Conservation (phyloP, 2,113 vertebrate species). For the Verasper variegatus region DNA sequence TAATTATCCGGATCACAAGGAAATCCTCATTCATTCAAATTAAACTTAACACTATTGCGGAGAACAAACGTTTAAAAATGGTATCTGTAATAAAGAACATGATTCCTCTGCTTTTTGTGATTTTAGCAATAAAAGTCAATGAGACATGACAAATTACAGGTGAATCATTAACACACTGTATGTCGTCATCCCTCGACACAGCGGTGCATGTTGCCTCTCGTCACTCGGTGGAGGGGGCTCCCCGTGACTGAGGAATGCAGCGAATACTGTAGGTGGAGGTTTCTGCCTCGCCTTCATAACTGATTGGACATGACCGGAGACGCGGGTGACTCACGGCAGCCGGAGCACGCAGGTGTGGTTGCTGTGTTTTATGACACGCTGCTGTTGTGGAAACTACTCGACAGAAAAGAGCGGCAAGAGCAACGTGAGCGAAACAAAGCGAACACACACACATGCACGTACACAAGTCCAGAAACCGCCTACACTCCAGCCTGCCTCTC, state of each 20-base stretch:
- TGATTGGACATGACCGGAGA: slow-evolving; percentile 52
- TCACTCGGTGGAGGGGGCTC: slow-evolving; percentile 30
- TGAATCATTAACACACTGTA: slow-evolving; percentile 38
- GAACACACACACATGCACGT: not conserved
- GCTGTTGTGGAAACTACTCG: slow-evolving; percentile 56
- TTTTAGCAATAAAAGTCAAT: slow-evolving; percentile 29
- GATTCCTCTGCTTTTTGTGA: not conserved
- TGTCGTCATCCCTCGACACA: slow-evolving; percentile 36
- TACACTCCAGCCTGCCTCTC: slow-evolving; percentile 31
- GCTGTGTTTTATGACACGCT: slow-evolving; percentile 49
- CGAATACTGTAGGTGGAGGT: slow-evolving; percentile 45
- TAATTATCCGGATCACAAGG: not conserved
- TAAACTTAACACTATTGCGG: not conserved
- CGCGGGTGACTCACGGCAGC: slow-evolving; percentile 62
- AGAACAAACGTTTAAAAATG: no score
- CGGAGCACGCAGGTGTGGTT: slow-evolving; percentile 58
- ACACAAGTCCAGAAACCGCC: slow-evolving; percentile 47
- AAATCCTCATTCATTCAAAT: not conserved
- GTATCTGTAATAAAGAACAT: not conserved
- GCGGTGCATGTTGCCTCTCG: slow-evolving; percentile 58
- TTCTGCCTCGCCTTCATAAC: slow-evolving; percentile 53
- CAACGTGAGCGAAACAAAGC: slow-evolving; percentile 39
- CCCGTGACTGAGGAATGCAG: slow-evolving; percentile 50
- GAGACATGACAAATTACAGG: slow-evolving; percentile 23
- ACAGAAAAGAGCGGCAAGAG: slow-evolving; percentile 42